Percentiles rank a stretch among this genome's conserved stretches.
Evolutionary conservation across 1,140 invertebrate genomes (phyloP).

Genomic region (Drosophila sp.): DNA sequence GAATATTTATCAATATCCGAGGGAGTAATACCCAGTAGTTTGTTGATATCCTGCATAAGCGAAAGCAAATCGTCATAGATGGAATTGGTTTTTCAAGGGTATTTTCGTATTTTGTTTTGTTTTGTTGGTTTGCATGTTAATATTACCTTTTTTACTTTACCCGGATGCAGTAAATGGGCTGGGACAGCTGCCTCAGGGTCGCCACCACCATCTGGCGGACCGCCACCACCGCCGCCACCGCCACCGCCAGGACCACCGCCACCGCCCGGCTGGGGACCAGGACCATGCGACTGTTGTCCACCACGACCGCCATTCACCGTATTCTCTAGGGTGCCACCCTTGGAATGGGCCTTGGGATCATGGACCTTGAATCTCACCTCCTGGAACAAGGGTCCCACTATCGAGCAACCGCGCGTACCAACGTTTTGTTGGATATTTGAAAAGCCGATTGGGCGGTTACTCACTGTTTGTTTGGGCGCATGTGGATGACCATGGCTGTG

Average conservation of each 20-base stretch:
- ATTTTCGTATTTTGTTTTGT: no score
- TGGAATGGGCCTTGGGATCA: slow-evolving; percentile 95
- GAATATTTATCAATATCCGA: slow-evolving; percentile 99
- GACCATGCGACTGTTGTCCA: slow-evolving; percentile 84
- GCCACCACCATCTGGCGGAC: slow-evolving; percentile 82
- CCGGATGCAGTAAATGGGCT: slow-evolving; percentile 90
- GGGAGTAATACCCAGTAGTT: slow-evolving; percentile 94
- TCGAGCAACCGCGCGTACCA: slow-evolving; percentile 85
- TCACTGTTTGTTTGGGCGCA: slow-evolving; percentile 83
- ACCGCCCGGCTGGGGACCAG: slow-evolving; percentile 65
- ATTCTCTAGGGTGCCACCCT: slow-evolving; percentile 94
- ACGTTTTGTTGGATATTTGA: slow-evolving; percentile 83
- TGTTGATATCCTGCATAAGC: slow-evolving; percentile 89
- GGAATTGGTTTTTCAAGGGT: no score
- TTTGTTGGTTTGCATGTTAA: no score
- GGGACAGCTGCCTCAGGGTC: slow-evolving; percentile 88
- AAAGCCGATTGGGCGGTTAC: slow-evolving; percentile 83
- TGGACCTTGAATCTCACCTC: slow-evolving; percentile 97
- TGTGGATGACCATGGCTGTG: slow-evolving; percentile 83
- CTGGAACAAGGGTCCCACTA: slow-evolving; percentile 92
- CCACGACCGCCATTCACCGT: slow-evolving; percentile 92
- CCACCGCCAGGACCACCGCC: slow-evolving; percentile 83
- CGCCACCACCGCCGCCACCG: slow-evolving; percentile 73
- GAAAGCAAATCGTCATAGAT: no score
- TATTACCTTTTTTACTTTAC: slow-evolving; percentile 86